Evolutionary conservation across 1,140 invertebrate genomes (phyloP).

Genomic region (Melitaea cinxia): DNA sequence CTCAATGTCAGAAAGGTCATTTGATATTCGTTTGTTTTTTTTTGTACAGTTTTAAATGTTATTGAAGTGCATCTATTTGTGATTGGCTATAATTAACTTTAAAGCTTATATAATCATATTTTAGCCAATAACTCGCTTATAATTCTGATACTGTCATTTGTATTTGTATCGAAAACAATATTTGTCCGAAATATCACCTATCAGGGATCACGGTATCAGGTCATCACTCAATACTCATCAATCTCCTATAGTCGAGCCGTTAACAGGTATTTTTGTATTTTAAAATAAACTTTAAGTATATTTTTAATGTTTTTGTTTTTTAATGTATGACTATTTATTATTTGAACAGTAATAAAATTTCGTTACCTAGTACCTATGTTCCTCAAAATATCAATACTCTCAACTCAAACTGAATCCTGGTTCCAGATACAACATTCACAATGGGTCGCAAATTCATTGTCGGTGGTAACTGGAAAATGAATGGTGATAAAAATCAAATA

Average conservation of each 20-base stretch:
- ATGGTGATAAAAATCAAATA: conserved; percentile 87
- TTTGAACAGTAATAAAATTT: not conserved
- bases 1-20: conserved; percentile 68
- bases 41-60: not conserved
- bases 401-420: no score
- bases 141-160: not conserved
- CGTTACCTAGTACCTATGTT: no score
- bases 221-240: no score
- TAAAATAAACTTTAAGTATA: not conserved
- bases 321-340: not conserved
- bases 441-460: conserved; percentile 97
- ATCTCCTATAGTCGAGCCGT: not conserved
- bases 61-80: not conserved
- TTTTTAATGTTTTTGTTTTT: not conserved
- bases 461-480: conserved; percentile 99
- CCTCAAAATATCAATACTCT: no score
- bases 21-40: conserved; percentile 37
- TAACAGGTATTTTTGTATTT: not conserved
- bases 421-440: conserved; percentile 40
- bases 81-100: conserved; percentile 19
- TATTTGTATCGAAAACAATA: not conserved
- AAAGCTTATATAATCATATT: not conserved
- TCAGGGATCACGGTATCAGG: no score
- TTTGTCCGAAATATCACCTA: not conserved
- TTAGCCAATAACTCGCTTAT: not conserved